Base-by-base conservation (phyloP, 30 jellyfish, hydroid and myxozoan genomes). In the Catostylus mosaicus region DNA sequence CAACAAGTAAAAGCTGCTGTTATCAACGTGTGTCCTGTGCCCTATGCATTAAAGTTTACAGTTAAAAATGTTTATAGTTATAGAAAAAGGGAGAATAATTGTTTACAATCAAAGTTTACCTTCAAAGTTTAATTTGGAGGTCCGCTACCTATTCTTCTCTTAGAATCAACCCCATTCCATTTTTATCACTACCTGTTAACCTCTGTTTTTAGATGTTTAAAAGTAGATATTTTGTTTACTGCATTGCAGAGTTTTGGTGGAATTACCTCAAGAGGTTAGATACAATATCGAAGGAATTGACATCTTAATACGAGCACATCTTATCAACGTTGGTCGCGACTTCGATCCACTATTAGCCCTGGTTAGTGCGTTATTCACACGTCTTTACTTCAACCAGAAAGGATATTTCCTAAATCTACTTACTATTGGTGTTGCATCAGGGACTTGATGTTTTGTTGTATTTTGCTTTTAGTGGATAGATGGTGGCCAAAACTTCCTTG, bases 271-370 rank as follows among this genome's bases (percentile, higher is more conserved):
- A 19, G 98, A 92, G 30, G 79, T 92, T 14, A 83, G 78, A 35
- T 92, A 65, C 89, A 92, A 92, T 69, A 76, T 92, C 38, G 98
- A 92, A 74, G 98, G 98, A 46, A 86, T 92, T 48, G 98, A 92
- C 54, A 87, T 92, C 40, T 85, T 92, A 29, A 86, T 93, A 62
- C 91, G 98, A 45, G 96, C 98, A 2, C 96, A 92, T 74, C 78
- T 92, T 59, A 83, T 92, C 51, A 86, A 93, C 23, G 92, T 86
- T 72, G 60, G 88, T 38, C 87, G 97, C 8, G 98, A 92, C 56
- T 85, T 85, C 77, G 98, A 92, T 77, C 88, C 89, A 8, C 86
- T 85, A 72, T 50, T 92, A 31, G 65, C 94, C 18, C 98, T 86
- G 96, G 98, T 91, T 23, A 31, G 73, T 10, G 30, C 8, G 24